Percentiles rank a stretch among this genome's conserved stretches.
Conservation (phyloP, 1,140 invertebrate genomes). For the Trachymyrmex septentrionalis region DNA sequence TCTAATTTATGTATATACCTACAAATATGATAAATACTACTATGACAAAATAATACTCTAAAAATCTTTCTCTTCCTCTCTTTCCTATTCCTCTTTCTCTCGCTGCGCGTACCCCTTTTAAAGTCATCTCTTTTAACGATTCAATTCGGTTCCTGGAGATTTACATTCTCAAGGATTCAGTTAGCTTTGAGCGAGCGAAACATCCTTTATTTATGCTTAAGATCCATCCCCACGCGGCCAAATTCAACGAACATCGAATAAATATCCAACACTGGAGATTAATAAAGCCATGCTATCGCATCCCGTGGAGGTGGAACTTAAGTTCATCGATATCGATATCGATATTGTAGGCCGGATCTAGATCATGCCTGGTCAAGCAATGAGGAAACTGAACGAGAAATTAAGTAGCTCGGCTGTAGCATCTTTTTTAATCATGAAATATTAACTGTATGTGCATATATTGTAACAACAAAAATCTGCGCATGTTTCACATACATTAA, state of each 20-base stretch:
- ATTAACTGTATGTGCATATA: neutral
- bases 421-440: neutral
- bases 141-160: conserved; percentile 10
- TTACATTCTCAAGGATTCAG: neutral
- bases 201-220: conserved; percentile 29
- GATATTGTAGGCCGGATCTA: conserved; percentile 56
- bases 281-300: conserved; percentile 12
- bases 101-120: conserved; percentile 8
- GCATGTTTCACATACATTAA: neutral
- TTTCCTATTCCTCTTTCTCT: conserved; percentile 11
- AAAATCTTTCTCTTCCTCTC: neutral
- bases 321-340: conserved; percentile 43
- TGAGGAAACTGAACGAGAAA: conserved; percentile 20
- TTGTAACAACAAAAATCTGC: neutral
- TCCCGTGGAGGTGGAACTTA: conserved; percentile 14
- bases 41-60: conserved; percentile 57
- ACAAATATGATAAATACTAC: conserved; percentile 62
- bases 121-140: conserved; percentile 19
- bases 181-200: conserved; percentile 56
- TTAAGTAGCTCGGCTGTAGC: neutral
- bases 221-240: neutral
- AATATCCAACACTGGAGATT: conserved; percentile 24
- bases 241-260: conserved; percentile 45
- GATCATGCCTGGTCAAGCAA: conserved; percentile 46
- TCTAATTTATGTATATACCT: conserved; percentile 40